Conservation (phyloP, 2,113 vertebrate species). For the Cairina moschata region DNA sequence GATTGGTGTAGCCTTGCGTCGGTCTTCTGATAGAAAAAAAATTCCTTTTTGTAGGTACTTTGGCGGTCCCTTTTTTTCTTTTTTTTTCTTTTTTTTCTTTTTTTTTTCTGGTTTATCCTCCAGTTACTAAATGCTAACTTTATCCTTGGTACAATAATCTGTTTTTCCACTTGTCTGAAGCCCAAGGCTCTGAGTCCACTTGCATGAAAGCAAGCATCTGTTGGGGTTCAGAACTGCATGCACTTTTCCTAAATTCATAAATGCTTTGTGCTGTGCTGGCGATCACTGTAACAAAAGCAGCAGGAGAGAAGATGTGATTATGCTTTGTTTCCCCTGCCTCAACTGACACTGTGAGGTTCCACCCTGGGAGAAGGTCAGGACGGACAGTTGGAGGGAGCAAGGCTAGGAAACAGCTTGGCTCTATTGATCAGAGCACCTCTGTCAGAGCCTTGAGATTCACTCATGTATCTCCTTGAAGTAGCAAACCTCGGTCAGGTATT, state of each 20-base stretch:
- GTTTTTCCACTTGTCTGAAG: neutral
- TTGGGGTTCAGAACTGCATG: no score
- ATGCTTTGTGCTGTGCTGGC: neutral
- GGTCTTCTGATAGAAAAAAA: neutral
- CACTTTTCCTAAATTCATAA: neutral
- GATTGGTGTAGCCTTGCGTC: neutral
- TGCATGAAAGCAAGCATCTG: neutral
- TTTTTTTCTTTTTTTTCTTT: no score
- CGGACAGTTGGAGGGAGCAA: neutral
- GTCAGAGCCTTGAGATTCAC: neutral
- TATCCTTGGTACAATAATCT: neutral
- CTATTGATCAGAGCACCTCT: rapidly evolving
- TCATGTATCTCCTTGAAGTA: neutral
- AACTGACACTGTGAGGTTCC: neutral
- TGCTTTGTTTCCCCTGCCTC: neutral
- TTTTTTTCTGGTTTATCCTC: neutral
- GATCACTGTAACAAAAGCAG: neutral
- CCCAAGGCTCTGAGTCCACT: neutral
- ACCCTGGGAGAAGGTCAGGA: neutral
- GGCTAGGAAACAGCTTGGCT: rapidly evolving
- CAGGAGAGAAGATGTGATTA: neutral
- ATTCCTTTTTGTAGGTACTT: neutral
- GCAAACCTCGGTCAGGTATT: neutral
- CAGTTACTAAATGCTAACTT: neutral
- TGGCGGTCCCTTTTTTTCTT: rapidly evolving